Base-by-base conservation (phyloP, 2,888 invertebrate species). In the Apoderus coryli region DNA sequence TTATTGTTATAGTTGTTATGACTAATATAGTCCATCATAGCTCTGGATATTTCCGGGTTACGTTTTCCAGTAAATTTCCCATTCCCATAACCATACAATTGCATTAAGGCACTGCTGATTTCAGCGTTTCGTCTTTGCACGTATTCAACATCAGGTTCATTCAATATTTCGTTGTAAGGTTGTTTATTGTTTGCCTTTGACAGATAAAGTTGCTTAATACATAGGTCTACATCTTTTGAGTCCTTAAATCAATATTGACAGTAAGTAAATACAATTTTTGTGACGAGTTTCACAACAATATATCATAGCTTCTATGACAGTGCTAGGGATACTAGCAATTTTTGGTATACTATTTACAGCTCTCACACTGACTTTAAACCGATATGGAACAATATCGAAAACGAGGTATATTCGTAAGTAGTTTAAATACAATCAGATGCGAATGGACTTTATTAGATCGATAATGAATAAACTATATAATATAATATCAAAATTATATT, bases 281-380 rank as follows among this genome's bases (percentile, higher is more conserved):
- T n/a, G n/a, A n/a, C n/a, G n/a, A 25, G 65, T 66, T 1, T 67
- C 63, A 43, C 49, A 54, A 3, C 70, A 79, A 47, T 82, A 77
- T 48, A 45, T 72, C 10, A 45, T 65, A 5, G 80, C 77, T 4
- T 34, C 43, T 7, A 14, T 66, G 16, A 64, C 66, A 27, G 64
- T 69, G 1, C 47, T 76, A 4, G 63, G 59, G 2, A 50, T 64
- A 1, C 63, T 76, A 38, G 41, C 67, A 1, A 37, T 57, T 3
- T 65, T 78, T 29, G 75, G 69, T 34, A 2, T 57, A 2, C 27
- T 53, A 4, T 57, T 61, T 22, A 35, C 69, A 2, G 39, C 59
- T 6, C 51, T 64, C 4, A 48, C 61, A 12, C 40, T 45, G 25
- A 34, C 43, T 9, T 51, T 52, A 27, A 43, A 45, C 29, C 37